Percentiles rank a stretch among this genome's conserved stretches.
These are phyloP conservation scores for Hyperopisus bebe DNA, from an alignment of 2,113 vertebrate species.

Conservation along the genomic window DNA sequence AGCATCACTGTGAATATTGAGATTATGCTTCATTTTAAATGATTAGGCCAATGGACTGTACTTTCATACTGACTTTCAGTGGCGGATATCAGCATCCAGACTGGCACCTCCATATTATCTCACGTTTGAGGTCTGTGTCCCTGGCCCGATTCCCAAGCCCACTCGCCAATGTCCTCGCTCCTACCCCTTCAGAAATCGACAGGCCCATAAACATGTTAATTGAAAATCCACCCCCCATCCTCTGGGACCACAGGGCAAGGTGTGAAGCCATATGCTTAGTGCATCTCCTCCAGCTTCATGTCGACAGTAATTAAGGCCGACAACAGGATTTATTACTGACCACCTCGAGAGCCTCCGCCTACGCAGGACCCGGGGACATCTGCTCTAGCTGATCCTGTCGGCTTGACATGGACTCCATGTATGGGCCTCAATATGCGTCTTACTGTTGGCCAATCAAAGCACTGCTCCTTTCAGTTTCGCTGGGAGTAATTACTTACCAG, in stretches of 20 bases:
- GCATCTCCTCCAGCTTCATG: conserved; percentile 12
- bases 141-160: background rate
- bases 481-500: background rate
- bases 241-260: conserved; percentile 9
- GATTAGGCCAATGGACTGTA: background rate
- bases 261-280: conserved; percentile 26
- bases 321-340: conserved; percentile 8
- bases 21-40: background rate
- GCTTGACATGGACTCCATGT: background rate
- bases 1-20: background rate
- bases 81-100: background rate
- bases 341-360: background rate
- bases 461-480: background rate
- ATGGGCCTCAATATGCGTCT: background rate
- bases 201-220: conserved; percentile 28
- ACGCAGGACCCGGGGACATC: background rate
- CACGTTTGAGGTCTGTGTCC: background rate
- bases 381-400: background rate
- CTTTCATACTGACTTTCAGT: background rate
- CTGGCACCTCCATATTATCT: background rate
- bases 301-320: conserved; percentile 28
- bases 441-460: background rate
- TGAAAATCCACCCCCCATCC: conserved; percentile 19
- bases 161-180: background rate
- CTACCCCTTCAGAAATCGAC: conserved; percentile 15